A percentile compares a stretch with the other conserved stretches of the same genome.
phyloP scores from a whole-genome alignment of 2,888 invertebrate species.

The Congeria kusceri region DNA sequence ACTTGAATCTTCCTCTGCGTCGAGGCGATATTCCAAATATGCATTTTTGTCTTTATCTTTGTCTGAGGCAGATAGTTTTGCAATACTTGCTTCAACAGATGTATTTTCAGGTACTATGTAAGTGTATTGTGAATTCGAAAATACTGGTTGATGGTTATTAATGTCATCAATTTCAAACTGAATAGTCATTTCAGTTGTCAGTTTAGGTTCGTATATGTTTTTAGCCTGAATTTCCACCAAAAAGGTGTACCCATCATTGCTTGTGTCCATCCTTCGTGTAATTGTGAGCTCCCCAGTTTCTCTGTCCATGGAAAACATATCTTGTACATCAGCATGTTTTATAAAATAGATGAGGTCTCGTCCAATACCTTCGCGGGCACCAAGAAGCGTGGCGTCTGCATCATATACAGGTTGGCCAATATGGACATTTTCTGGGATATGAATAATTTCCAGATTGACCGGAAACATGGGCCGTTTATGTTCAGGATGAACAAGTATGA shows the following conservation, averaged over 20 bases:
- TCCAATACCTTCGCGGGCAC: constrained; percentile 62
- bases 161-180: constrained; percentile 67
- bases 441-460: constrained; percentile 25
- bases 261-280: constrained; percentile 63
- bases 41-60: constrained; percentile 59
- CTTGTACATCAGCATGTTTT: constrained; percentile 57
- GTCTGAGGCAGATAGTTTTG: constrained; percentile 65
- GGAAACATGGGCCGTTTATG: constrained; percentile 61
- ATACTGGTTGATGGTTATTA: constrained; percentile 73
- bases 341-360: constrained; percentile 67
- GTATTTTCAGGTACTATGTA: constrained; percentile 63
- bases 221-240: constrained; percentile 59
- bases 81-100: constrained; percentile 35
- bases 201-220: constrained; percentile 52
- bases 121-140: constrained; percentile 47
- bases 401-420: constrained; percentile 65
- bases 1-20: constrained; percentile 24
- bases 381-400: constrained; percentile 66
- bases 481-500: constrained; percentile 64
- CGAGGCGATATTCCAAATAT: constrained; percentile 51
- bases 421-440: constrained; percentile 58
- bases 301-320: constrained; percentile 60
- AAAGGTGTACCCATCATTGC: constrained; percentile 42
- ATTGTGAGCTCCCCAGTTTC: constrained; percentile 67
- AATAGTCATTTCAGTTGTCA: constrained; percentile 59